Evolutionary conservation across 2,888 invertebrate species (phyloP).

Genomic region (Chymomyza fuscimana): DNA sequence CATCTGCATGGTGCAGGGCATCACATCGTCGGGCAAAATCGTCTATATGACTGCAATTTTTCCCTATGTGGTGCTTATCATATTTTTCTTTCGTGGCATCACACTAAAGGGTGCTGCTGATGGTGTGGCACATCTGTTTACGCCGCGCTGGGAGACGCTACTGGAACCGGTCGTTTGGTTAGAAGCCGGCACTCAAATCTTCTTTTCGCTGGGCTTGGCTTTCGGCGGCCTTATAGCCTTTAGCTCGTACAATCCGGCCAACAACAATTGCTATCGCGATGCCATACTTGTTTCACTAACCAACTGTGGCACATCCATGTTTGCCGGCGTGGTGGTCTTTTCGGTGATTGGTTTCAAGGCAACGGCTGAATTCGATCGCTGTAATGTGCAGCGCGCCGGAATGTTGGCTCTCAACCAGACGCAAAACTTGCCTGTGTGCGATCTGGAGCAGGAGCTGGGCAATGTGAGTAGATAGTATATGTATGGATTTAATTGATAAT

Average conservation of each 20-base stretch:
- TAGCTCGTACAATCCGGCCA: slow-evolving; percentile 95
- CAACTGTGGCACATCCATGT: slow-evolving; percentile 97
- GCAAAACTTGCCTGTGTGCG: slow-evolving; percentile 87
- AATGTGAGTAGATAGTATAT: slow-evolving; percentile 85
- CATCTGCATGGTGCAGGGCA: slow-evolving; percentile 98
- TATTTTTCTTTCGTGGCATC: slow-evolving; percentile 97
- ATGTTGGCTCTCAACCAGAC: slow-evolving; percentile 83
- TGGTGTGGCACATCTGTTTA: slow-evolving; percentile 93
- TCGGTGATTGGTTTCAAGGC: slow-evolving; percentile 95
- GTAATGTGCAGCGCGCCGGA: slow-evolving; percentile 79
- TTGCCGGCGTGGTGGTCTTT: slow-evolving; percentile 97
- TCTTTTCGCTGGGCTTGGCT: slow-evolving; percentile 96
- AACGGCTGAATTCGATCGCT: slow-evolving; percentile 78
- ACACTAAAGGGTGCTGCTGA: slow-evolving; percentile 90
- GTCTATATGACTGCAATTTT: slow-evolving; percentile 98
- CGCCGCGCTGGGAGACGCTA: slow-evolving; percentile 94
- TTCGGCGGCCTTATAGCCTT: slow-evolving; percentile 98
- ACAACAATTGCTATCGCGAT: slow-evolving; percentile 97
- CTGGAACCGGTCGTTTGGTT: slow-evolving; percentile 97
- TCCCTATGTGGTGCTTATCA: slow-evolving; percentile 95
- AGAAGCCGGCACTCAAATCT: slow-evolving; percentile 98
- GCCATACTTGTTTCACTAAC: slow-evolving; percentile 95
- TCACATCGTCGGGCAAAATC: slow-evolving; percentile 97
- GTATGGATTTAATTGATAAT: neutral
- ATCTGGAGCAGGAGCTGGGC: slow-evolving; percentile 91